Conservation (phyloP, 1,140 invertebrate genomes). For the Macrosteles quadrilineatus region DNA sequence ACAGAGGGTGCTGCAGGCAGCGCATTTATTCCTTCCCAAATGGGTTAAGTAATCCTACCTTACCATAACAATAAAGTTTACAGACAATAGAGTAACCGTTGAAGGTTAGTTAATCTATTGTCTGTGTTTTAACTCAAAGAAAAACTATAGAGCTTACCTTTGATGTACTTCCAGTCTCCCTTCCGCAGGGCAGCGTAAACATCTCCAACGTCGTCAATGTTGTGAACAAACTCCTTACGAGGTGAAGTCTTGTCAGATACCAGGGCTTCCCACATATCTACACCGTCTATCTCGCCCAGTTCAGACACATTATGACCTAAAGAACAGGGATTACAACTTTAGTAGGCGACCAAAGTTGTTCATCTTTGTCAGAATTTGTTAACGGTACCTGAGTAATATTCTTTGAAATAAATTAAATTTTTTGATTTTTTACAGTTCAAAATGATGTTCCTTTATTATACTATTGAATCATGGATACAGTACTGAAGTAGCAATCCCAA, state of each 20-base stretch:
- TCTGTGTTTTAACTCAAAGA: no score
- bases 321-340: slow-evolving; percentile 21
- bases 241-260: slow-evolving; percentile 53
- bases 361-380: not conserved
- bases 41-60: no score
- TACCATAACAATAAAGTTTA: no score
- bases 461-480: no score
- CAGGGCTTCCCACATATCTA: slow-evolving; percentile 68
- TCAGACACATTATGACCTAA: slow-evolving; percentile 41
- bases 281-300: slow-evolving; percentile 63
- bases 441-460: not conserved
- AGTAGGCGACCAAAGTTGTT: not conserved
- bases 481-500: no score
- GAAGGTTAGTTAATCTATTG: no score
- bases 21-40: no score
- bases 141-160: slow-evolving; percentile 57
- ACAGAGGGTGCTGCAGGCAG: no score
- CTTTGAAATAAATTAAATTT: not conserved
- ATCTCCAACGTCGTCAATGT: slow-evolving; percentile 67
- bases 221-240: slow-evolving; percentile 67
- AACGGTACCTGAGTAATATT: not conserved
- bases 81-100: no score
- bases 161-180: slow-evolving; percentile 74
- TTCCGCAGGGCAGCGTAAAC: slow-evolving; percentile 60
- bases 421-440: not conserved